Conservation (phyloP, 1,140 invertebrate species). For the Cecropterus lyciades region DNA sequence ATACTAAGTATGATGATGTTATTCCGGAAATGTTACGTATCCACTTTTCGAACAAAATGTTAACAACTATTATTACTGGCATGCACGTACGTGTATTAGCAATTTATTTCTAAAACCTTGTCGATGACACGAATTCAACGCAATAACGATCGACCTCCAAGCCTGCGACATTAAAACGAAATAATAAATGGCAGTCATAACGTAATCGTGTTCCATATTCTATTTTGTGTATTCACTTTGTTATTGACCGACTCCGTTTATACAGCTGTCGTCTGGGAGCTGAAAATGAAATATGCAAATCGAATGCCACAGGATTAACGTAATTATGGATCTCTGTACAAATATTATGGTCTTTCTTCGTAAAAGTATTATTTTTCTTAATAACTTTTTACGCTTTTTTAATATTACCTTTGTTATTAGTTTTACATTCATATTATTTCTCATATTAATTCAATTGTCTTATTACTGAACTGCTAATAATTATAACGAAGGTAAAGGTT, state of each 20-base stretch:
- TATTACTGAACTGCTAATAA: too few species aligned
- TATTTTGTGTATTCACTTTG: slow-evolving; percentile 40
- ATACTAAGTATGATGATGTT: too few species aligned
- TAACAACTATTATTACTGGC: neutral
- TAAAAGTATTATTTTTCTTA: too few species aligned
- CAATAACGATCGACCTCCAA: slow-evolving; percentile 45
- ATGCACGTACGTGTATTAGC: neutral
- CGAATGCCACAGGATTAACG: slow-evolving; percentile 10
- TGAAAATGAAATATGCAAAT: slow-evolving; percentile 20
- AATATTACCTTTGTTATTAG: too few species aligned
- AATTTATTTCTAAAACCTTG: slow-evolving; percentile 44
- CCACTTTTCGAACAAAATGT: too few species aligned
- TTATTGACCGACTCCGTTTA: slow-evolving; percentile 43
- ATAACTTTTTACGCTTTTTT: too few species aligned
- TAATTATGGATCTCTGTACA: slow-evolving; percentile 12
- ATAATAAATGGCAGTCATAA: slow-evolving; percentile 48
- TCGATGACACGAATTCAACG: slow-evolving; percentile 42
- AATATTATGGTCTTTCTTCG: neutral
- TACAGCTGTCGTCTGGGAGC: slow-evolving; percentile 51
- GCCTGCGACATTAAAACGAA: slow-evolving; percentile 44
- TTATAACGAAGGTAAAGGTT: too few species aligned
- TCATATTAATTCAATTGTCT: too few species aligned
- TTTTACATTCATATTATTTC: too few species aligned
- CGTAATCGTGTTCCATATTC: slow-evolving; percentile 49
- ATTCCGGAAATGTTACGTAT: too few species aligned